phyloP scores from a whole-genome alignment of 1,140 invertebrate genomes.

The Diuraphis noxia region DNA sequence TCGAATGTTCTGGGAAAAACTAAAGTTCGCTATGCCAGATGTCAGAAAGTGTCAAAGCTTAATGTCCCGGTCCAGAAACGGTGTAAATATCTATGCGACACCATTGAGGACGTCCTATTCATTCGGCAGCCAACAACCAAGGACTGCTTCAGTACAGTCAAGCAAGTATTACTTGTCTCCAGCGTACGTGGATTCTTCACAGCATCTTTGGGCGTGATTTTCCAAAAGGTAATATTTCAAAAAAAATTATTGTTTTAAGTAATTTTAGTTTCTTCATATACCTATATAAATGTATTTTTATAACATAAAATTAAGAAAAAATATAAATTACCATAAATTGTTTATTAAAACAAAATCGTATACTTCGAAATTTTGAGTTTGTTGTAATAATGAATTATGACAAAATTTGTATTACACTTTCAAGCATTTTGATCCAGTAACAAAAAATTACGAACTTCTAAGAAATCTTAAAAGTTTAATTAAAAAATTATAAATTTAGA shows the following conservation, averaged over 20 bases:
- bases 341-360: background rate
- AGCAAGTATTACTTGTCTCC: conserved; percentile 40
- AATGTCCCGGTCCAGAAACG: conserved; percentile 74
- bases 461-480: background rate
- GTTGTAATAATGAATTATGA: background rate
- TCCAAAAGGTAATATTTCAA: background rate
- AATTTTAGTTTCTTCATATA: background rate
- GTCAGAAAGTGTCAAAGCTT: conserved; percentile 78
- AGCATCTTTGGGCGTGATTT: conserved; percentile 44
- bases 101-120: conserved; percentile 43
- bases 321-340: too few species aligned
- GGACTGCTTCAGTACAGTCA: conserved; percentile 34
- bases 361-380: background rate
- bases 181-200: conserved; percentile 44
- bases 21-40: conserved; percentile 87
- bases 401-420: too few species aligned
- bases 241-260: background rate
- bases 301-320: background rate
- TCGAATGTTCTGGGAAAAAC: conserved; percentile 91
- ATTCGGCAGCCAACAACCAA: conserved; percentile 14
- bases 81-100: conserved; percentile 50
- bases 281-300: background rate
- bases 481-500: background rate
- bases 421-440: too few species aligned
- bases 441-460: background rate